phyloP scores from a whole-genome alignment of 2,888 invertebrate species.

The Nomada ruficornis region DNA sequence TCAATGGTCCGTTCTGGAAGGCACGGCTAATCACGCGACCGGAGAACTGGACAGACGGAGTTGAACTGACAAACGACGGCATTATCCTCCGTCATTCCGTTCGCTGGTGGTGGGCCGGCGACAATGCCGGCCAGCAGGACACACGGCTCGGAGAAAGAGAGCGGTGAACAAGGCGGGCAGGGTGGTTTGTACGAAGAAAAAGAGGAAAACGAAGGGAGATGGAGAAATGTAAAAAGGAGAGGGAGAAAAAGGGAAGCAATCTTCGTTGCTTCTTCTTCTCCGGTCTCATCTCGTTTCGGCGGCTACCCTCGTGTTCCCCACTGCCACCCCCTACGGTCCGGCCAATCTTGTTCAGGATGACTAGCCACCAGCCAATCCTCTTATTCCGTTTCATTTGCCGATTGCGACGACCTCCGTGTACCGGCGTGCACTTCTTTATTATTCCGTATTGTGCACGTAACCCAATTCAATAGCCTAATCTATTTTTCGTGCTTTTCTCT shows the following conservation, averaged over 20 bases:
- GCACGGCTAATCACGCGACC: conserved; percentile 51
- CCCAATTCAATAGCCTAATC: conserved; percentile 70
- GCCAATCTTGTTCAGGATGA: conserved; percentile 57
- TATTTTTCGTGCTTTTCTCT: conserved; percentile 68
- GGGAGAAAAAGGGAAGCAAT: conserved; percentile 48
- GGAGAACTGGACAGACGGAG: conserved; percentile 34
- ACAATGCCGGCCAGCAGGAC: conserved; percentile 56
- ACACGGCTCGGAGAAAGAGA: conserved; percentile 32
- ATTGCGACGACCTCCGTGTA: conserved; percentile 65
- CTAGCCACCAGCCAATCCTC: conserved; percentile 73
- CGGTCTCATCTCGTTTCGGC: conserved; percentile 58
- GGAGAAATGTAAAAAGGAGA: conserved; percentile 29
- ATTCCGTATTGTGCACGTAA: conserved; percentile 67
- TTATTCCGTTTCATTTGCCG: conserved; percentile 80
- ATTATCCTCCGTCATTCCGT: conserved; percentile 54
- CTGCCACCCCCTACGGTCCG: conserved; percentile 48
- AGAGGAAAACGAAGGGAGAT: neutral
- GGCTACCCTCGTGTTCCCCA: conserved; percentile 32
- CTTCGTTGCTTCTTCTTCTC: conserved; percentile 58
- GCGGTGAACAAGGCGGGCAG: conserved; percentile 10
- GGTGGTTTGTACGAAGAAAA: neutral
- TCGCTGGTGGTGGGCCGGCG: conserved; percentile 45
- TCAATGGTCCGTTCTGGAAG: conserved; percentile 39
- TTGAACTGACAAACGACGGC: conserved; percentile 55
- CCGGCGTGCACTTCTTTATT: conserved; percentile 63